Conservation (phyloP, 2,113 vertebrate genomes). For the Cnemophilus loriae region DNA sequence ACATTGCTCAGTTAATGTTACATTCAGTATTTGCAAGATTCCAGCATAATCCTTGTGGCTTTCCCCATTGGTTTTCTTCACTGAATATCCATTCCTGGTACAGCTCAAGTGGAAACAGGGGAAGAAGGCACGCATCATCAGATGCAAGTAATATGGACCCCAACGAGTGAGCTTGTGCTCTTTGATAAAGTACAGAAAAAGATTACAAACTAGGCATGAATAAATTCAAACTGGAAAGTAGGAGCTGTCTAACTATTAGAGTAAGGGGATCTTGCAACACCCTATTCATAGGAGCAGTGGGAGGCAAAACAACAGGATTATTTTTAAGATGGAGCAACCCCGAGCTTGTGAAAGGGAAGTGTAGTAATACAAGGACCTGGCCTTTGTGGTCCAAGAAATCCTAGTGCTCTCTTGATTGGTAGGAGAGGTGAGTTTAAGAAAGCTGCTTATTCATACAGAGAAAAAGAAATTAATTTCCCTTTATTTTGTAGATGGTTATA, state of each 20-base stretch:
- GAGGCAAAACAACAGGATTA: neutral
- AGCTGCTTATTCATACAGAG: neutral
- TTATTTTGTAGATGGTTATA: neutral
- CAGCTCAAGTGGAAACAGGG: neutral
- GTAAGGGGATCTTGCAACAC: neutral
- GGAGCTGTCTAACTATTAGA: neutral
- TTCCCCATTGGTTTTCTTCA: conserved; percentile 18
- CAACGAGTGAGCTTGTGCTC: neutral
- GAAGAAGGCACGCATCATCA: neutral
- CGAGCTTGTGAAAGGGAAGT: neutral
- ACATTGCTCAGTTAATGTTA: conserved; percentile 39
- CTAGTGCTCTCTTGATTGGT: neutral
- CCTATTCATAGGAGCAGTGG: neutral
- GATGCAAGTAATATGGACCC: neutral
- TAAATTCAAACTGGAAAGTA: neutral
- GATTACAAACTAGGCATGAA: neutral
- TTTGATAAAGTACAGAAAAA: neutral
- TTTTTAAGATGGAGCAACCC: neutral
- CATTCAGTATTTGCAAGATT: neutral
- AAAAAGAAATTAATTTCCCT: neutral
- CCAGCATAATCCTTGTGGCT: conserved; percentile 29
- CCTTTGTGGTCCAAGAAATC: neutral
- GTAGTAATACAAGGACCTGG: neutral
- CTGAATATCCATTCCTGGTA: neutral
- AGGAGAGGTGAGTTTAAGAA: neutral